Conservation (phyloP, 2,113 vertebrate genomes). For the Chelonoidis abingdonii region DNA sequence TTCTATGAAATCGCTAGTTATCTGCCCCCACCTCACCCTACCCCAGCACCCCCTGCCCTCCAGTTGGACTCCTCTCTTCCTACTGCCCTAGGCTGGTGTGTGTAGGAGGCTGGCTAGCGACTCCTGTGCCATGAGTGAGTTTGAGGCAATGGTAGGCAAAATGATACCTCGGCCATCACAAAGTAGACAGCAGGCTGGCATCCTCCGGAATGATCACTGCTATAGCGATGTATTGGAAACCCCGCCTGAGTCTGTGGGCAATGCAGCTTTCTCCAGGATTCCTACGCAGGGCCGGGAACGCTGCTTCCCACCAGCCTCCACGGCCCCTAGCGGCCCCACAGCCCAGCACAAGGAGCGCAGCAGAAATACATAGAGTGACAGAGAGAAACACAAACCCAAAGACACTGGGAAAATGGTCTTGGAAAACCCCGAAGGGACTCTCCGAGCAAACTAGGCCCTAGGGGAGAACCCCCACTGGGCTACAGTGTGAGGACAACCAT, state of each 20-base stretch:
- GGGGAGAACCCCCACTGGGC: background rate
- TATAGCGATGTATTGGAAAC: conserved; percentile 59
- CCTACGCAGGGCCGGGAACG: background rate
- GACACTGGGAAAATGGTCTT: background rate
- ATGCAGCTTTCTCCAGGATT: background rate
- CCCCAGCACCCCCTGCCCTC: too few species aligned
- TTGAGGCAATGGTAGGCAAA: conserved; percentile 30
- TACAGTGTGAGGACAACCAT: background rate
- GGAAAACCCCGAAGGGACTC: background rate
- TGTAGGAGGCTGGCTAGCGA: background rate
- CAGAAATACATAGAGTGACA: accelerated
- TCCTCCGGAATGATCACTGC: conserved; percentile 18
- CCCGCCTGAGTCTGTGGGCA: background rate
- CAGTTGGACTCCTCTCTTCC: background rate
- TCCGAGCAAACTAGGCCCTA: background rate
- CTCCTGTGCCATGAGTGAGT: background rate
- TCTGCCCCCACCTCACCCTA: too few species aligned
- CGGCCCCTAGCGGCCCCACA: background rate
- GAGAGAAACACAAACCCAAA: background rate
- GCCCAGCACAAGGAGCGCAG: background rate
- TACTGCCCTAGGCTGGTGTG: background rate
- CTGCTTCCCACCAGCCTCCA: background rate
- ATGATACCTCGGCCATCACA: background rate
- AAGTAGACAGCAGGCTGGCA: background rate
- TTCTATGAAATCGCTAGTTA: background rate